phyloP scores from a whole-genome alignment of 1,140 invertebrate genomes.

The Pogonomyrmex californicus region DNA sequence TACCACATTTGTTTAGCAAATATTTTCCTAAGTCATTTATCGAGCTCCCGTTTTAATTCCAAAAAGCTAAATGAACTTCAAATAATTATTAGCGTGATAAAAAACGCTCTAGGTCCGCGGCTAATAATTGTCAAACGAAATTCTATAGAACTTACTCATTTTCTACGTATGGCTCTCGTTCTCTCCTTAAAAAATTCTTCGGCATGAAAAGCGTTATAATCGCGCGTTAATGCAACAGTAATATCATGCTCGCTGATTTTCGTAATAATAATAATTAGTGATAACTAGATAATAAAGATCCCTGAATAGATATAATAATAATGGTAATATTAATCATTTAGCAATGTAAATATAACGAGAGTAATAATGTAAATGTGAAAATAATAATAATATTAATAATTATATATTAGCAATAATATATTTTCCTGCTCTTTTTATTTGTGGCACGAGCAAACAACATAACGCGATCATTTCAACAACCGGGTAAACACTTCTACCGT shows the following conservation, averaged over 20 bases:
- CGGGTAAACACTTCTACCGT: conserved; percentile 52
- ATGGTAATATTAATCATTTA: conserved; percentile 30
- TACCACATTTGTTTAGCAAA: not conserved
- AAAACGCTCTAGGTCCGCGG: conserved; percentile 44
- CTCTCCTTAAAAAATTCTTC: conserved; percentile 40
- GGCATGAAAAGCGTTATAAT: conserved; percentile 49
- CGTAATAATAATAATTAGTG: conserved; percentile 80
- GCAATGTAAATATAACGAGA: conserved; percentile 29
- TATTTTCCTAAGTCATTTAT: not conserved
- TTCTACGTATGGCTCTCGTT: conserved; percentile 32
- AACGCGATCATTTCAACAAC: conserved; percentile 69
- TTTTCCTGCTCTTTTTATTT: conserved; percentile 74
- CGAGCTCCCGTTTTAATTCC: not conserved
- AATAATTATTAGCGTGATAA: conserved; percentile 18
- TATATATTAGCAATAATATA: conserved; percentile 68
- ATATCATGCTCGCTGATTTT: conserved; percentile 72
- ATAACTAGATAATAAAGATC: conserved; percentile 84
- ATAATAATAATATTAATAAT: conserved; percentile 64
- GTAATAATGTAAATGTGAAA: conserved; percentile 46
- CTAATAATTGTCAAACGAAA: conserved; percentile 20
- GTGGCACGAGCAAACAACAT: conserved; percentile 78
- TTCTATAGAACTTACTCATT: conserved; percentile 30
- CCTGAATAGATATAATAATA: conserved; percentile 81
- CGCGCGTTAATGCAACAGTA: conserved; percentile 39
- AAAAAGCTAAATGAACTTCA: not conserved